Evolutionary conservation across 1,140 invertebrate species (phyloP), one percentile per base, ranked within the genome.

Genomic region (Drosophila pectinifera): DNA sequence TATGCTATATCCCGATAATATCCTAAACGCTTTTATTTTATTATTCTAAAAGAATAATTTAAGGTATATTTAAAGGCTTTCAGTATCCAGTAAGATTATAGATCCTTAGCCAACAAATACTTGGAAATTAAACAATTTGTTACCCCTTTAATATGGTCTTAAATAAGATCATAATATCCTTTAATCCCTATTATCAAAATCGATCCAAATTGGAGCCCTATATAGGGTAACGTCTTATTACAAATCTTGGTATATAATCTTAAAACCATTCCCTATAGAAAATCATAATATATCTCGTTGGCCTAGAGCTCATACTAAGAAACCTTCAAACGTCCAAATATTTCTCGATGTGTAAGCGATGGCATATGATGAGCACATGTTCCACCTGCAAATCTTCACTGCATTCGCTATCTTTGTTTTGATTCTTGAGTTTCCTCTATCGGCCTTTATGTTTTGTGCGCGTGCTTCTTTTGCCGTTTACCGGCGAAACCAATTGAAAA

Each of bases 401-500:
- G 64, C 64, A 72, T 39, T 86, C 45, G 41, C 56, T 63, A 59
- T 77, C 85, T 85, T 88, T 88, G 82, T 86, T 86, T 86, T 86
- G 82, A 86, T 86, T 86, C 80, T 76, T 68, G 75, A 75, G 75
- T 58, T 86, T 86, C 68, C 68, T 70, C 68, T 68, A 83, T 69
- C 84, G 48, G 70, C 83, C 73, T 69, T 89, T 88, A 76, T 76
- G 84, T 70, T 86, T 86, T 86, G 83, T 63, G 49, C 67, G 54
- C 73, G 56, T 55, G 78, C 74, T 81, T 76, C 54, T 70, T 73
- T 82, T 81, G 57, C 57, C 64, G 59, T 73, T 85, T 76, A 79
- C 79, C 83, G 83, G 84, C 77, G 42, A 69, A 65, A 69, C 74
- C 82, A 86, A 86, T 86, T 86, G 82, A 86, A 88, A 86, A 86